Evolutionary conservation across 2,888 invertebrate species (phyloP), one percentile per base, ranked within the genome.

Genomic region (Agonopterix arenella): DNA sequence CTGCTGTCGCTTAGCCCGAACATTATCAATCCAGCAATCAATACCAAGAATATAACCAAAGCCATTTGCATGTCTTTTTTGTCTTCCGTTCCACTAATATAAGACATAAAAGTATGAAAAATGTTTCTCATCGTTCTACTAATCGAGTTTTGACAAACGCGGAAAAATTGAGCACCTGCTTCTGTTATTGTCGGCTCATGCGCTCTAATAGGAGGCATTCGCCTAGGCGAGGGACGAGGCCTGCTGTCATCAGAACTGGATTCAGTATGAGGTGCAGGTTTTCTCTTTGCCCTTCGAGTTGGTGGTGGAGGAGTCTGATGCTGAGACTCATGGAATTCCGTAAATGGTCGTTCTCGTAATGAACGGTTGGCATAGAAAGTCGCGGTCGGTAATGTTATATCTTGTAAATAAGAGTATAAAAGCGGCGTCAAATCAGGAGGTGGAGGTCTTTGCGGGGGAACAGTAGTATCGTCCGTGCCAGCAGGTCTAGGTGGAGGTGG

Each of bases 11-110:
- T 93, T 53, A 94, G 90, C 47, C 94, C 93, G 57, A 95, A 90
- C 78, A 96, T 90, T 55, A 96, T 91, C 53, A 96, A 89, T 11
- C 94, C 94, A 47, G 95, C 94, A 40, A 96, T 91, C 56, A 96
- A 85, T 47, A 96, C 91, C 52, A 97, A 90, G 56, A 96, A 91
- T 68, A 96, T 93, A 51, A 96, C 93, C 63, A 96, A 88, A 4
- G 95, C 93, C 68, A 95, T 92, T 67, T 95, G 94, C 53, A 94
- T 89, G 67, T 95, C 93, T 54, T 93, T 92, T 62, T 94, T 92
- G 64, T 93, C 92, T 59, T 94, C 92, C 7, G 92, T 90, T 46
- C 91, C 90, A 56, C 90, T 90, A 44, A 93, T 81, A 56, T 92
- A 92, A 41, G 91, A 90, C 58, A 91, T 91, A 55, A 93, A 88